Percentiles rank a stretch among this genome's conserved stretches.
Conservation (phyloP, 1,140 invertebrate genomes). For the Holcopasites calliopsidis region DNA sequence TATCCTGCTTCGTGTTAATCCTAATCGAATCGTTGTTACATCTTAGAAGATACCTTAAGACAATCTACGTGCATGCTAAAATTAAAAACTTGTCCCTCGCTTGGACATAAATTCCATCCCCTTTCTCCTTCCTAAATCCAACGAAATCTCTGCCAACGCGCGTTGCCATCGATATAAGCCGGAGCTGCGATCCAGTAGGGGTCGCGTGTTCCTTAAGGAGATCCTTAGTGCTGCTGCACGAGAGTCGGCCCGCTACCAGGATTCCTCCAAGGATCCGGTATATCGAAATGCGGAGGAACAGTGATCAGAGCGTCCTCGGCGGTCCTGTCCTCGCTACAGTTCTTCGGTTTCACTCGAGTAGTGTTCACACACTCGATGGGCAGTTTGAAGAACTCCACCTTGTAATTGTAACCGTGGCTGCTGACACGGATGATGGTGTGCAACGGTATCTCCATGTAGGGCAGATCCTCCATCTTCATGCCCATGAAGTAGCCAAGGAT, state of each 20-base stretch:
- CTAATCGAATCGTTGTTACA: background rate
- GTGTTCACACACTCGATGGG: slow-evolving; percentile 93
- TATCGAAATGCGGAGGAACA: slow-evolving; percentile 86
- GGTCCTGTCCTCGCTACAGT: slow-evolving; percentile 83
- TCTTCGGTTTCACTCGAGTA: slow-evolving; percentile 85
- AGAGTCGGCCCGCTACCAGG: slow-evolving; percentile 73
- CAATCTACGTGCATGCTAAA: background rate
- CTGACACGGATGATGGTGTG: slow-evolving; percentile 94
- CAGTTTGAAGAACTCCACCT: slow-evolving; percentile 89
- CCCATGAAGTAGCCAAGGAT: slow-evolving; percentile 95
- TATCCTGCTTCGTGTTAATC: background rate
- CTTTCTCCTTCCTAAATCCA: background rate
- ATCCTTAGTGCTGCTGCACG: slow-evolving; percentile 75
- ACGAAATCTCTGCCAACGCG: background rate
- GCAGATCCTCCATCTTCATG: slow-evolving; percentile 90
- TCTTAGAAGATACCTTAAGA: background rate
- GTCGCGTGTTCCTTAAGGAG: slow-evolving; percentile 2
- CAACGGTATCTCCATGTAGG: slow-evolving; percentile 94
- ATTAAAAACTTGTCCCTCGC: background rate
- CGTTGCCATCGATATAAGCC: background rate
- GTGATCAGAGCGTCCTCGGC: slow-evolving; percentile 85
- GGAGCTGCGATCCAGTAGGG: background rate
- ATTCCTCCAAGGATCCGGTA: slow-evolving; percentile 79
- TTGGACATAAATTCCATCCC: background rate
- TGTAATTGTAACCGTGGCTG: slow-evolving; percentile 90